A percentile compares a stretch with the other conserved stretches of the same genome.
These are phyloP conservation scores for Cecidostiba fungosa DNA, from an alignment of 2,888 invertebrate species.

Conservation along the genomic window DNA sequence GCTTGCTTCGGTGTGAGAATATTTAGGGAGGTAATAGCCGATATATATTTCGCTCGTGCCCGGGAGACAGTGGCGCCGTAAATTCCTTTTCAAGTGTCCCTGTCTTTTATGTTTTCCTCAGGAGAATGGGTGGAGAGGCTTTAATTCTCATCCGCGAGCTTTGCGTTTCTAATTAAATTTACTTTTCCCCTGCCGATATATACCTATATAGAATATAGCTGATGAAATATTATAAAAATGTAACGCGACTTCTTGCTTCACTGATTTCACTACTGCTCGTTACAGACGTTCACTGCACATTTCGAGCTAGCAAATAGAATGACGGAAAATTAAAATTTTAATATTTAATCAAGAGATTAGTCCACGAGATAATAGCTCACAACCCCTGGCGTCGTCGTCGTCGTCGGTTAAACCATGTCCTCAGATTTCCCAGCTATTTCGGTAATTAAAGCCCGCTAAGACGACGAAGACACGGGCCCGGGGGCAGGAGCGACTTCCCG, in stretches of 20 bases:
- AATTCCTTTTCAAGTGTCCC: conserved; percentile 78
- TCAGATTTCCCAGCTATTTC: conserved; percentile 66
- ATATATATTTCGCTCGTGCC: conserved; percentile 78
- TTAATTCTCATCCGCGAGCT: conserved; percentile 54
- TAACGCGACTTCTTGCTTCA: too few species aligned
- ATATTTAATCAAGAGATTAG: conserved; percentile 20
- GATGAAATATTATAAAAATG: conserved; percentile 1
- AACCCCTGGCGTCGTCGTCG: conserved; percentile 15
- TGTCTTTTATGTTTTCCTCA: conserved; percentile 73
- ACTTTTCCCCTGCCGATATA: conserved; percentile 71
- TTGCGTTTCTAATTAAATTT: conserved; percentile 76
- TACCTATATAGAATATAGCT: conserved; percentile 2
- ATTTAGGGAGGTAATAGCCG: conserved; percentile 79
- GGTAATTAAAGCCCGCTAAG: conserved; percentile 75
- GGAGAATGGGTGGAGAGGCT: conserved; percentile 48
- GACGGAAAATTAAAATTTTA: conserved; percentile 28
- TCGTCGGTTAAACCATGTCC: conserved; percentile 55
- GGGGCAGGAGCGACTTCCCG: conserved; percentile 75
- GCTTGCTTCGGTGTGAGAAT: conserved; percentile 76
- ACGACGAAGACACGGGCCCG: conserved; percentile 73
- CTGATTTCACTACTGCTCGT: too few species aligned
- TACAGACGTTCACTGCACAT: too few species aligned
- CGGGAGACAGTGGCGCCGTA: conserved; percentile 71
- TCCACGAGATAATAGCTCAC: background rate
- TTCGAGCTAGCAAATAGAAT: background rate